Base-by-base conservation (phyloP, 2,888 invertebrate species). In the Scaptomyza flava region DNA sequence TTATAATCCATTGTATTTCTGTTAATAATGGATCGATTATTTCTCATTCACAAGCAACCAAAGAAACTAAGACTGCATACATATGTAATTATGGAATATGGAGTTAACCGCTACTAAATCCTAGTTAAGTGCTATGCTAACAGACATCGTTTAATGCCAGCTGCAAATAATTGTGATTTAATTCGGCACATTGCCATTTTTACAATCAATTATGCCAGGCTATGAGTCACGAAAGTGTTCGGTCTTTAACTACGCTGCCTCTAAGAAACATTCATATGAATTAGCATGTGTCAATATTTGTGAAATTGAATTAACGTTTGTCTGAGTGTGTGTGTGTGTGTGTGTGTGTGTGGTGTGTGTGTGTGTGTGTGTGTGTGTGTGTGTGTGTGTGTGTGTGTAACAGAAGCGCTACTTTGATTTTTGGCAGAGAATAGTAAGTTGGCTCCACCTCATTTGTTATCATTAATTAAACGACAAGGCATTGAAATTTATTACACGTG, bases 271-370 rank as follows among this genome's bases (percentile, higher is more conserved):
- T 85, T 88, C 82, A 82, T 85, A 77, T 79, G 76, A 88, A 87
- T 87, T 87, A 88, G 87, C 87, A 87, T 87, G 86, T 87, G 89
- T 87, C 87, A 87, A 87, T 89, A 89, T 87, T 89, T 87, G 87
- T 76, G 81, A 81, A 88, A 87, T 87, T 89, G 89, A 87, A 86
- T 89, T 87, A 85, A 85, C 87, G 38, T 53, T 31, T 41, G 27
- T 36, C 30, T 34, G 27, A 12, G n/a, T 20, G 23, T 43, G 23
- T 53, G 30, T 27, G 27, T 50, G n/a, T n/a, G n/a, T n/a, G n/a
- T n/a, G n/a, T n/a, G n/a, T n/a, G n/a, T n/a, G n/a, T n/a, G n/a
- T n/a, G n/a, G n/a, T n/a, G n/a, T n/a, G n/a, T n/a, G n/a, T n/a
- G n/a, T n/a, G n/a, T n/a, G n/a, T n/a, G n/a, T n/a, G n/a, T n/a